These are phyloP conservation scores for Nycteola revayana DNA, from an alignment of 2,888 invertebrate genomes.

Conservation along the genomic window DNA sequence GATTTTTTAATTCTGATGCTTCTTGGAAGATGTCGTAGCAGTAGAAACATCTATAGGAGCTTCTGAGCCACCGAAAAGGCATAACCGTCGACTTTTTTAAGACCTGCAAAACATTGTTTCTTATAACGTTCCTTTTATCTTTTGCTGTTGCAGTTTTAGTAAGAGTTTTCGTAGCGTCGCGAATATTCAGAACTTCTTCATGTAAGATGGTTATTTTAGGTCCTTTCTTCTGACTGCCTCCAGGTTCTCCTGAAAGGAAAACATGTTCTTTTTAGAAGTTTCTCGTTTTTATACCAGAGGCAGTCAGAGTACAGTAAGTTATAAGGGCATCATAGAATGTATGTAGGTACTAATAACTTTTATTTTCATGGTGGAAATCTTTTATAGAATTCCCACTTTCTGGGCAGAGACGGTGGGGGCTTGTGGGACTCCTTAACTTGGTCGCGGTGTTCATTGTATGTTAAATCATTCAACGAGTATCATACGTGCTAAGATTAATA, in stretches of 20 bases:
- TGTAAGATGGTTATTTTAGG: neutral
- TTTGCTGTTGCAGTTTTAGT: slow-evolving; percentile 39
- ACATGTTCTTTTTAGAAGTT: slow-evolving; percentile 43
- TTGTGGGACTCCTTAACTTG: too few species aligned
- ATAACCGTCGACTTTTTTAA: slow-evolving; percentile 61
- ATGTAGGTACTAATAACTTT: too few species aligned
- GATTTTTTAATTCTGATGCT: slow-evolving; percentile 56
- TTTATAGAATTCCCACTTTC: too few species aligned
- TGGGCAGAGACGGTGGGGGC: too few species aligned
- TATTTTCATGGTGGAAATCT: too few species aligned
- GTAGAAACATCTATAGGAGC: slow-evolving; percentile 72
- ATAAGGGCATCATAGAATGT: too few species aligned
- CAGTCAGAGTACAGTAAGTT: too few species aligned
- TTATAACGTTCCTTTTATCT: slow-evolving; percentile 61
- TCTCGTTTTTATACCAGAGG: slow-evolving; percentile 37
- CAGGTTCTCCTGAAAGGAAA: slow-evolving; percentile 71
- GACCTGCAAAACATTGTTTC: slow-evolving; percentile 62
- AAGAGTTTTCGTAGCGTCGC: slow-evolving; percentile 2
- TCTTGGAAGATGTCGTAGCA: slow-evolving; percentile 76
- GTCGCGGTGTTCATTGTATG: too few species aligned
- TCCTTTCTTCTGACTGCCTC: slow-evolving; percentile 54
- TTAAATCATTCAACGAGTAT: too few species aligned
- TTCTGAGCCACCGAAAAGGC: slow-evolving; percentile 74
- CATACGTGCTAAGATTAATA: too few species aligned
- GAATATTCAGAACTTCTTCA: neutral